Conservation (phyloP, 2,888 invertebrate species). For the Coecobrya sp. region DNA sequence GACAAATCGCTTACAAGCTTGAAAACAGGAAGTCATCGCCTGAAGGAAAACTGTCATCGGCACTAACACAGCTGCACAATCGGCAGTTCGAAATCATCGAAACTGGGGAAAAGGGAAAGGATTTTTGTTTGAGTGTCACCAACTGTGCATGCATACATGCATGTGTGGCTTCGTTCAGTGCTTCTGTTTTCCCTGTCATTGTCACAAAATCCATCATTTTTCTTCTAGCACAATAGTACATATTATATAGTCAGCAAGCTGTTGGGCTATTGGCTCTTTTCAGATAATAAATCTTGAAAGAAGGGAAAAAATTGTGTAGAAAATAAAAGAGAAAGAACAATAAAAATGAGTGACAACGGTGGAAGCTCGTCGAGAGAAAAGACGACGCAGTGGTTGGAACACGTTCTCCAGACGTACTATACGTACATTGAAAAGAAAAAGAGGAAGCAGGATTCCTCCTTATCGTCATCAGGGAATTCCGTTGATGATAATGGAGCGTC, state of each 20-base stretch:
- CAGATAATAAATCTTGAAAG: conserved; percentile 20
- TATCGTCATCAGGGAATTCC: conserved; percentile 40
- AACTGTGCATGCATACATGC: neutral
- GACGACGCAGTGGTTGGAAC: conserved; percentile 86
- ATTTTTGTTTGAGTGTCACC: neutral
- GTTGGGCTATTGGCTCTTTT: neutral
- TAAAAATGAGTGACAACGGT: conserved; percentile 80
- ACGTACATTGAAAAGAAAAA: conserved; percentile 81
- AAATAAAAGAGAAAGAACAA: neutral
- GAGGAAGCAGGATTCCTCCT: conserved; percentile 59
- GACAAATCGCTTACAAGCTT: neutral
- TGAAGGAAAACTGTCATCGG: neutral
- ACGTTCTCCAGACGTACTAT: conserved; percentile 85
- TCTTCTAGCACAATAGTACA: neutral
- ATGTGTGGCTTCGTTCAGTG: neutral
- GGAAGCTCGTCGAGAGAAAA: conserved; percentile 85
- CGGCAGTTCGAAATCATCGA: conserved; percentile 14
- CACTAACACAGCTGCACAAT: conserved; percentile 10
- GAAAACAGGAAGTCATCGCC: conserved; percentile 24
- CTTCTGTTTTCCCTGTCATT: neutral
- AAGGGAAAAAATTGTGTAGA: neutral
- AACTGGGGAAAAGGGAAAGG: neutral
- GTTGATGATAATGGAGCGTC: conserved; percentile 35
- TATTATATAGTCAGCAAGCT: neutral
- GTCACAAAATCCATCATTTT: conserved; percentile 7